A percentile compares a stretch with the other conserved stretches of the same genome.
Evolutionary conservation across 2,797 vertebrate species (phyloP).

Genomic region (Characodon lateralis): DNA sequence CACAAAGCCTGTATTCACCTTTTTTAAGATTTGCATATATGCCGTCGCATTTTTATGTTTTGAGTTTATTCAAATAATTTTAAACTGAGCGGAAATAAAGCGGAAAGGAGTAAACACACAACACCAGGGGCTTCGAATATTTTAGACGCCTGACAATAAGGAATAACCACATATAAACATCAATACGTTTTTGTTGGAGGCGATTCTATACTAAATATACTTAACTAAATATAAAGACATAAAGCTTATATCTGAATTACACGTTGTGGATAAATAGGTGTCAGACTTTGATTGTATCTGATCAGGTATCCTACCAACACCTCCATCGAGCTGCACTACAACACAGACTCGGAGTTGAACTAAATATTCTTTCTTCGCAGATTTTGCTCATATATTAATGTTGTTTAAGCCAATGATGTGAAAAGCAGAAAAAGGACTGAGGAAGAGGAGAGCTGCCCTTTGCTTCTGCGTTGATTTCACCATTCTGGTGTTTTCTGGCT

Average conservation of each 20-base stretch:
- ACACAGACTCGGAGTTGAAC: neutral
- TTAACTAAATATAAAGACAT: neutral
- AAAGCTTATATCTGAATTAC: constrained; percentile 3
- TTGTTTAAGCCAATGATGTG: neutral
- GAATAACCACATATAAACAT: neutral
- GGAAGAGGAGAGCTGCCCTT: constrained; percentile 42
- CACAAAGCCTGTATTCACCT: neutral
- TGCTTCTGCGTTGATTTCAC: constrained; percentile 36
- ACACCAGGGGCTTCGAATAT: constrained; percentile 35
- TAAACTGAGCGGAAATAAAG: constrained; percentile 13
- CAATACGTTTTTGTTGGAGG: neutral
- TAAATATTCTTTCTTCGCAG: neutral
- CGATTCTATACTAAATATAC: neutral
- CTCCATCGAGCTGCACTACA: neutral
- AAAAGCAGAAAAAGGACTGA: constrained; percentile 10
- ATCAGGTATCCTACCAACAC: neutral
- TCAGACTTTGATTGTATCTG: constrained; percentile 6
- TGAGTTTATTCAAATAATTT: constrained; percentile 22
- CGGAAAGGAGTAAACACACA: neutral
- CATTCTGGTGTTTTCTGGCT: constrained; percentile 18
- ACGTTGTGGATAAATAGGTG: neutral
- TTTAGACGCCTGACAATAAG: constrained; percentile 32
- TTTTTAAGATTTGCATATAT: constrained; percentile 19
- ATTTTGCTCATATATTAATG: neutral
- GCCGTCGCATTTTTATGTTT: constrained; percentile 10